These are phyloP conservation scores for Drosophila varians DNA, from an alignment of 1,140 invertebrate species.

Conservation along the genomic window DNA sequence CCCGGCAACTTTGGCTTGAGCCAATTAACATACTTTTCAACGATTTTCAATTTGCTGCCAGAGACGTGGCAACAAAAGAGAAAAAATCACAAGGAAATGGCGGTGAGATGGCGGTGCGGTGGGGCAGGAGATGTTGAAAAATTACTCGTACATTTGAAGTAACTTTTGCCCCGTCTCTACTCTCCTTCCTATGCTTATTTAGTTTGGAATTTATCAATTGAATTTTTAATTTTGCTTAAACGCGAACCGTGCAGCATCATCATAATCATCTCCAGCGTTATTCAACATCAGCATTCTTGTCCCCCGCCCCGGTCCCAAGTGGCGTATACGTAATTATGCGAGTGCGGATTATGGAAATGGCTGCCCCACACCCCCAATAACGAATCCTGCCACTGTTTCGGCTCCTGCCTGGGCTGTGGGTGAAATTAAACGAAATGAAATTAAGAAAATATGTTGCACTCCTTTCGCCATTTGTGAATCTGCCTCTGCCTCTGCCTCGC, in stretches of 20 bases:
- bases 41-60: slow-evolving; percentile 55
- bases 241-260: slow-evolving; percentile 28
- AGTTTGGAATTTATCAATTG: slow-evolving; percentile 69
- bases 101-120: neutral
- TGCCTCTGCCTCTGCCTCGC: slow-evolving; percentile 12
- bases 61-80: slow-evolving; percentile 31
- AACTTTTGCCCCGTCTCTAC: slow-evolving; percentile 6
- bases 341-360: slow-evolving; percentile 61
- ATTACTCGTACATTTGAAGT: slow-evolving; percentile 30
- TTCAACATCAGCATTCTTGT: slow-evolving; percentile 8
- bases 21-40: slow-evolving; percentile 67
- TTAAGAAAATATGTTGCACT: slow-evolving; percentile 77
- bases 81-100: slow-evolving; percentile 17
- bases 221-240: slow-evolving; percentile 72
- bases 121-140: slow-evolving; percentile 18
- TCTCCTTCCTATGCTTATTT: slow-evolving; percentile 20
- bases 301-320: slow-evolving; percentile 43
- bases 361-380: slow-evolving; percentile 1
- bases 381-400: slow-evolving; percentile 3
- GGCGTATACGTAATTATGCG: slow-evolving; percentile 76
- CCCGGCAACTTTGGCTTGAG: slow-evolving; percentile 32
- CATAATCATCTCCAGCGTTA: slow-evolving; percentile 15
- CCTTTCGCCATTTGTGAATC: slow-evolving; percentile 30
- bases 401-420: slow-evolving; percentile 4
- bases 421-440: slow-evolving; percentile 67